phyloP scores from a whole-genome alignment of 35 echinoderm and acorn worm species.

The Ophiothrix spiculata region DNA sequence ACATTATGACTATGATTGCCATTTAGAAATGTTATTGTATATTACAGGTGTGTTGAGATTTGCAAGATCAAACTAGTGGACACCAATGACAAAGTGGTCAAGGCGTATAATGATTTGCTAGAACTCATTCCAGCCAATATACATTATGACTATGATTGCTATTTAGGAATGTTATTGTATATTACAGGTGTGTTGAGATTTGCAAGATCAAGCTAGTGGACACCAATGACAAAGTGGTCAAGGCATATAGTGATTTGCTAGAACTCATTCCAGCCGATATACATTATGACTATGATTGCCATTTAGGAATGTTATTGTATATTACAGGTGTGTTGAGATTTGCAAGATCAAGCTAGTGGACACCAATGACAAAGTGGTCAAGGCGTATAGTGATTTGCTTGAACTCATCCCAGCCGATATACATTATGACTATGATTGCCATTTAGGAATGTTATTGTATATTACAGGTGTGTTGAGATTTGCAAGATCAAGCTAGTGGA shows the following conservation, averaged over 20 bases:
- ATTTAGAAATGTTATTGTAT: too few relatives aligned
- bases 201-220: slow-evolving; percentile 69
- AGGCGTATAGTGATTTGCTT: slow-evolving; percentile 60
- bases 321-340: slow-evolving; percentile 68
- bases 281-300: too few relatives aligned
- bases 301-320: too few relatives aligned
- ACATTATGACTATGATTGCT: too few relatives aligned
- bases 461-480: slow-evolving; percentile 68
- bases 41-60: slow-evolving; percentile 68
- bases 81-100: slow-evolving; percentile 49
- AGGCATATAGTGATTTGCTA: slow-evolving; percentile 60
- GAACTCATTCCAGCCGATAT: slow-evolving; percentile 66
- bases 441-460: too few relatives aligned
- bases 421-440: too few relatives aligned
- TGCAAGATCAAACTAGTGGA: slow-evolving; percentile 69
- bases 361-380: slow-evolving; percentile 49
- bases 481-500: slow-evolving; percentile 69
- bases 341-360: slow-evolving; percentile 69
- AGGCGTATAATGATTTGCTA: slow-evolving; percentile 60
- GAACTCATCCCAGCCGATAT: slow-evolving; percentile 65
- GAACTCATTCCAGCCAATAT: slow-evolving; percentile 64
- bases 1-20: too few relatives aligned
- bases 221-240: slow-evolving; percentile 49
- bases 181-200: slow-evolving; percentile 68
- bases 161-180: too few relatives aligned